Conservation (phyloP, 1,140 invertebrate species). For the Micrasema longulum region DNA sequence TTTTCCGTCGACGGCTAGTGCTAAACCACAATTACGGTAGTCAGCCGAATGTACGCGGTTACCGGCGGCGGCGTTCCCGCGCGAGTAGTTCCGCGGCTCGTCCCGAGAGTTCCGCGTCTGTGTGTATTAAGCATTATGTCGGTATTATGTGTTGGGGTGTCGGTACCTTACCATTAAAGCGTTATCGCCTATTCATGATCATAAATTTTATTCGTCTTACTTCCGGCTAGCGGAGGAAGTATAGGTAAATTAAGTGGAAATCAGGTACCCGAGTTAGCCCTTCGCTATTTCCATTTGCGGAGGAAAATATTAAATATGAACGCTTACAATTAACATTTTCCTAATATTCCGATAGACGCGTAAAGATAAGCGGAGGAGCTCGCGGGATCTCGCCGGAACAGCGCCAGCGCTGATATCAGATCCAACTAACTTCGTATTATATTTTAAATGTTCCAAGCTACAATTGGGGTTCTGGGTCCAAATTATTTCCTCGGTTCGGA, state of each 20-base stretch:
- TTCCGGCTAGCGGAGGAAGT: slow-evolving; percentile 47
- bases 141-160: neutral
- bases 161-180: slow-evolving; percentile 49
- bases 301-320: slow-evolving; percentile 22
- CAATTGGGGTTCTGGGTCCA: too few relatives aligned
- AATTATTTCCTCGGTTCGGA: too few relatives aligned
- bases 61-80: neutral
- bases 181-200: slow-evolving; percentile 55
- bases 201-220: slow-evolving; percentile 55
- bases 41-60: slow-evolving; percentile 7
- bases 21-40: slow-evolving; percentile 19
- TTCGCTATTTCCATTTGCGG: neutral
- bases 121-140: too few relatives aligned
- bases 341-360: slow-evolving; percentile 19
- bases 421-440: neutral
- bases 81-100: neutral
- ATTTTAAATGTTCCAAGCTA: too few relatives aligned
- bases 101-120: too few relatives aligned
- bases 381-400: neutral
- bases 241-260: slow-evolving; percentile 52
- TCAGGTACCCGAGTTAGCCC: slow-evolving; percentile 39
- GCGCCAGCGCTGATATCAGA: neutral
- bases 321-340: slow-evolving; percentile 25
- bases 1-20: neutral
- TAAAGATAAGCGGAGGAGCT: neutral